Conservation (phyloP, 2,113 vertebrate genomes). For the Tympanuchus pallidicinctus region DNA sequence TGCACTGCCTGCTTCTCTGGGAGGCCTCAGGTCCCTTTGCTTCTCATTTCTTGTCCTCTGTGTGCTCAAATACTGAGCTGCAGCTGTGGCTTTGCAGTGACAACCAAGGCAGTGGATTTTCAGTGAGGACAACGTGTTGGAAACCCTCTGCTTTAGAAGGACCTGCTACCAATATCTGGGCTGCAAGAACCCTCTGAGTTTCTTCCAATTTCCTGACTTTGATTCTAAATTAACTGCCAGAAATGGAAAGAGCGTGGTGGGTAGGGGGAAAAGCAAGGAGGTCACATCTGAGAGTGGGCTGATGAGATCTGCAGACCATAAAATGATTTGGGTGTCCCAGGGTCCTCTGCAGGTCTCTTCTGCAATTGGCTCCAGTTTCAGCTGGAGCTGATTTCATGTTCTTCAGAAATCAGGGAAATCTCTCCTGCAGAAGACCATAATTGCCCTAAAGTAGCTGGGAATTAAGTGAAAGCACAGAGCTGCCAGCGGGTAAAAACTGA, state of each 20-base stretch:
- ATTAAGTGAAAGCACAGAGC: neutral
- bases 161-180: accelerated
- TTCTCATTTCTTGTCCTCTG: neutral
- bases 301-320: neutral
- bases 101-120: neutral
- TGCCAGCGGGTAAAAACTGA: neutral
- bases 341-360: too few species aligned
- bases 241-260: neutral
- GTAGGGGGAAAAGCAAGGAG: neutral
- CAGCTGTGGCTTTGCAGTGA: constrained; percentile 39
- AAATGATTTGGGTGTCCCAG: neutral
- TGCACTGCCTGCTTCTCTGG: neutral
- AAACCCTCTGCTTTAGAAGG: neutral
- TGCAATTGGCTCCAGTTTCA: neutral
- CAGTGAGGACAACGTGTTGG: neutral
- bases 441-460: constrained; percentile 27
- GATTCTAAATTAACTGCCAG: neutral
- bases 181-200: neutral
- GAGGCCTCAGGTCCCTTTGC: neutral
- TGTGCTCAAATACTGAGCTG: accelerated
- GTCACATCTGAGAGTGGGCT: neutral
- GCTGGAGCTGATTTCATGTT: neutral
- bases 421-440: neutral
- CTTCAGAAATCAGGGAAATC: neutral
- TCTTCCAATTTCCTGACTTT: neutral